These are phyloP conservation scores for Ophion ventricosus DNA, from an alignment of 2,888 invertebrate genomes.

Conservation along the genomic window DNA sequence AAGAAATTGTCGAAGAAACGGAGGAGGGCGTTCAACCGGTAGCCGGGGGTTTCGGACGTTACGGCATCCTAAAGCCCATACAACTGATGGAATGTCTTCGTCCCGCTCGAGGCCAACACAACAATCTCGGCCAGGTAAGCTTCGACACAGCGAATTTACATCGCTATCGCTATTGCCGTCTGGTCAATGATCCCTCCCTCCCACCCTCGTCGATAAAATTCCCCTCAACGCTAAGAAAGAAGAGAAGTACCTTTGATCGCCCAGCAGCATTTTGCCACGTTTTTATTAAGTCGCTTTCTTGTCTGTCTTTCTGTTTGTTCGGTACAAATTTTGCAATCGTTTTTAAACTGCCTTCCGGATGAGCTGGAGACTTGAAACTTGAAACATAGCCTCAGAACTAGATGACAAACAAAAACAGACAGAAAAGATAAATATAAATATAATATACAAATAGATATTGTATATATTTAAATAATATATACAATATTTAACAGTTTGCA, in stretches of 20 bases:
- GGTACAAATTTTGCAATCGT: too few relatives aligned
- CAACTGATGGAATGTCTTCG: conserved; percentile 86
- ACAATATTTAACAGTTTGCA: too few relatives aligned
- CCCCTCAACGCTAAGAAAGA: conserved; percentile 1
- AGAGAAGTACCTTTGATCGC: not conserved
- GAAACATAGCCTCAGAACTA: too few relatives aligned
- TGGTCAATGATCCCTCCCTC: not conserved
- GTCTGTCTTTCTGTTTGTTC: too few relatives aligned
- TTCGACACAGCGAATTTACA: not conserved
- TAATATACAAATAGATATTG: too few relatives aligned
- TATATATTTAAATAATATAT: too few relatives aligned
- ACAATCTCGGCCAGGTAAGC: conserved; percentile 77
- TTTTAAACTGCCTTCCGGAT: too few relatives aligned
- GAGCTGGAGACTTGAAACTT: too few relatives aligned
- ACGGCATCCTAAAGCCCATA: conserved; percentile 84
- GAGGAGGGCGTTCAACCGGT: conserved; percentile 70
- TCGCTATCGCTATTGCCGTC: not conserved
- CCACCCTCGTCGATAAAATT: not conserved
- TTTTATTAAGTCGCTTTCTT: too few relatives aligned
- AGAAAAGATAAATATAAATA: too few relatives aligned
- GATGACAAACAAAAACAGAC: too few relatives aligned
- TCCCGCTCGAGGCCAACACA: conserved; percentile 78
- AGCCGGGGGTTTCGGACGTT: conserved; percentile 73
- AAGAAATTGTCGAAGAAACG: conserved; percentile 65
- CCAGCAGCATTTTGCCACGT: too few relatives aligned